Percentiles rank a stretch among this genome's conserved stretches.
These are phyloP conservation scores for Athalia circularis DNA, from an alignment of 2,888 invertebrate species.

Conservation along the genomic window DNA sequence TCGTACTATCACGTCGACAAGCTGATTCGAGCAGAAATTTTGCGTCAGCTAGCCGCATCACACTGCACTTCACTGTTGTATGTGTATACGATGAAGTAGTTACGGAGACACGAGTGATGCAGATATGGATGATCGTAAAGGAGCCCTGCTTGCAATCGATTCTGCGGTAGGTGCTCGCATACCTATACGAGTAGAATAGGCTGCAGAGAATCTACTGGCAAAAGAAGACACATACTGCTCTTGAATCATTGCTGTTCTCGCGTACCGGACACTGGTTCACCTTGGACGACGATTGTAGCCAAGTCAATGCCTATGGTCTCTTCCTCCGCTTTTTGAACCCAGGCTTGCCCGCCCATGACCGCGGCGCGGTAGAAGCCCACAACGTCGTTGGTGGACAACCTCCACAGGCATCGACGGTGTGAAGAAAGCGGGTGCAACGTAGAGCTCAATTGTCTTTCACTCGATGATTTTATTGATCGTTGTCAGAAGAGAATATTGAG, in stretches of 20 bases:
- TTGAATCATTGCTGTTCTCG: slow-evolving; percentile 50
- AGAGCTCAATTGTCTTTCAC: too few species aligned
- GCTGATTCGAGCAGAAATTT: slow-evolving; percentile 29
- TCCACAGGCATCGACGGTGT: too few species aligned
- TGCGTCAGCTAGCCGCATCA: not conserved
- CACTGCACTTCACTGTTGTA: not conserved
- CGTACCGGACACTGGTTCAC: slow-evolving; percentile 67
- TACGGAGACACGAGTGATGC: not conserved
- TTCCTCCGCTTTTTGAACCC: not conserved
- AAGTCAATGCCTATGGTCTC: slow-evolving; percentile 28
- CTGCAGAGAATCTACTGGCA: not conserved
- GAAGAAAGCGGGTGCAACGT: too few species aligned
- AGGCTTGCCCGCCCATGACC: slow-evolving; percentile 42
- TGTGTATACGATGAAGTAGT: not conserved
- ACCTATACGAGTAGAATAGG: not conserved
- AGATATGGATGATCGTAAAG: not conserved
- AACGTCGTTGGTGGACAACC: too few species aligned
- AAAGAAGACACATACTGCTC: slow-evolving; percentile 21
- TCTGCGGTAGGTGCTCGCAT: not conserved
- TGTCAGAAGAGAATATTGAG: too few species aligned
- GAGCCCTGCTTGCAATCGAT: not conserved
- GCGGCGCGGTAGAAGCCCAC: slow-evolving; percentile 23
- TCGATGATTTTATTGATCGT: too few species aligned
- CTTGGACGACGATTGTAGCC: slow-evolving; percentile 65
- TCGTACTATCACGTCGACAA: slow-evolving; percentile 26